Evolutionary conservation across 1,140 invertebrate species (phyloP), one percentile per base, ranked within the genome.

Genomic region (Plectrocnemia conspersa): DNA sequence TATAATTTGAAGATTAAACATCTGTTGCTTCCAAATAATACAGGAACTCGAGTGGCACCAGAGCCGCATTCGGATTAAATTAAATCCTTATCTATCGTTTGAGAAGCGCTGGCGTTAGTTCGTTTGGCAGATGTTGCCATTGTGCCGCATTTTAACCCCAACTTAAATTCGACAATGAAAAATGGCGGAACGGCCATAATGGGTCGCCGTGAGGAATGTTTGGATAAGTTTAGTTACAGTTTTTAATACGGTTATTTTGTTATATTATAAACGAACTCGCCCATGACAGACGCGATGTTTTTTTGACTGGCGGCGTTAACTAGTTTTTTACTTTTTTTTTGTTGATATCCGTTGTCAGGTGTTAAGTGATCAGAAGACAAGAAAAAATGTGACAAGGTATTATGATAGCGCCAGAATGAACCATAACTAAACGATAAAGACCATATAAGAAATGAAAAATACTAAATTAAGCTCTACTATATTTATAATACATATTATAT

Each of bases 51-150:
- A 16, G 18, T 38, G 7, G 5, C 10, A 16, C 15, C 35, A 38
- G 35, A 38, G 13, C 11, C 13, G 18, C 13, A 38, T 16, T 13
- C 35, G 15, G 18, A 38, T 16, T 16, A 16, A 10, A 40, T 40
- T 5, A 15, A 40, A 40, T 9, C 16, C 2, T 40, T 19, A 40
- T 13, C 21, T 40, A 7, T 42, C 24, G 22, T 48, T 48, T 33
- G 16, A 7, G 29, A 22, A 25, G 3, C 24, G 15, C 11, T 36
- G 38, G 19, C 7, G 27, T 23, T n/a, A 40, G 18, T 49, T 40
- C 56, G 52, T 58, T 54, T 58, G 54, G 23, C 52, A 58, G 56
- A 58, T 58, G 56, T 58, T 47, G 42, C 56, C 35, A 49, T 58
- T 58, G 56, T 58, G 55, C 52, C 48, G 50, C 42, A 27, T 32